Evolutionary conservation across 2,797 vertebrate genomes (phyloP), one percentile per base, ranked within the genome.

Genomic region (Orientallactaga sibirica): DNA sequence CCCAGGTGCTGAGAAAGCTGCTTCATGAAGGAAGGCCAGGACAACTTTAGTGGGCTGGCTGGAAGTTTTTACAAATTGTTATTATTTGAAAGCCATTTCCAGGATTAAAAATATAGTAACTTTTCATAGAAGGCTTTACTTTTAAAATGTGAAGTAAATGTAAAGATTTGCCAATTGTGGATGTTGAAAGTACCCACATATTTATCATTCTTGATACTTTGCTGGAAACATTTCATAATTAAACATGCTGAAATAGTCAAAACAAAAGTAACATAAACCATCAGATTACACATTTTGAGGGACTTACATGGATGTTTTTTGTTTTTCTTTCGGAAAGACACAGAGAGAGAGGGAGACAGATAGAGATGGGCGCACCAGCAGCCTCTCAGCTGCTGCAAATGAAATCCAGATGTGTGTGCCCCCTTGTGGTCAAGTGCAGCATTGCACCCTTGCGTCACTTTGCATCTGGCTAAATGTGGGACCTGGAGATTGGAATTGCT

Each of bases 121-220:
- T 86, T 64, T 71, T 79, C 62, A 76, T 48, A 10, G 22, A 71
- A 15, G 18, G 37, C 7, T 62, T 92, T 82, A 61, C 70, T 80
- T 75, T 79, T 85, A 48, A 74, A 24, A 78, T 79, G 89, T 71
- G 4, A 58, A 58, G 43, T 66, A 82, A 81, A 25, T 58, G 76
- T 25, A 90, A 88, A 88, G 27, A 10, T 83, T 88, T 94, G 52
- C 52, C 92, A 82, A 73, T 75, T 33, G 55, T 16, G 27, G 19
- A 0, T 87, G 20, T 14, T 58, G 29, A 70, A 70, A 91, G 24
- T 78, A 25, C 18, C 29, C 5, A 55, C 55, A 37, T 75, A 80
- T 92, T 94, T 87, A 58, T 89, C 67, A 48, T 85, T 80, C 81
- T 95, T 24, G 25, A 58, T 80, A 80, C 48, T 74, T 64, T 79